phyloP scores from a whole-genome alignment of 2,797 vertebrate species.

The Enteromius trimaculatus region DNA sequence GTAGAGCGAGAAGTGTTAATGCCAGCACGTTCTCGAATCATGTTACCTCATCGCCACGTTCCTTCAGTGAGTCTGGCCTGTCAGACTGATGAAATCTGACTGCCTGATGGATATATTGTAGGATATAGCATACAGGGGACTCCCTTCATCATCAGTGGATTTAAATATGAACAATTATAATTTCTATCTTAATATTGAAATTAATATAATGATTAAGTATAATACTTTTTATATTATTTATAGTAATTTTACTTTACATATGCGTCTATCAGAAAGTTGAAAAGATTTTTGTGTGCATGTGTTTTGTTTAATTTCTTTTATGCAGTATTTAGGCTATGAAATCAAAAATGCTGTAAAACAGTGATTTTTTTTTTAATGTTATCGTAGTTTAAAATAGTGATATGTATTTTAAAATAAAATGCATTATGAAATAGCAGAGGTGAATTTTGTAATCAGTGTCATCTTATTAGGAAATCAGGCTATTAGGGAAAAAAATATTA shows the following conservation, averaged over 20 bases:
- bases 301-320: not conserved
- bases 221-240: not conserved
- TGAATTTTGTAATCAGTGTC: not conserved
- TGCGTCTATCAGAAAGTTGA: not conserved
- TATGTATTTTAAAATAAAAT: not conserved
- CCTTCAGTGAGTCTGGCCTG: slow-evolving; percentile 3
- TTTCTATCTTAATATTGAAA: not conserved
- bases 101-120: slow-evolving; percentile 6
- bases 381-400: not conserved
- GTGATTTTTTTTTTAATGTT: not conserved
- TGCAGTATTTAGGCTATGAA: not conserved
- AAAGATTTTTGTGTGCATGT: not conserved
- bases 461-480: too few relatives aligned
- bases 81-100: not conserved
- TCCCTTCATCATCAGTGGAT: not conserved
- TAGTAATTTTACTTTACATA: not conserved
- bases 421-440: not conserved
- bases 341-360: not conserved
- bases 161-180: not conserved
- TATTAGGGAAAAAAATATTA: not conserved
- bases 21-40: slow-evolving; percentile 39
- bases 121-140: not conserved
- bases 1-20: slow-evolving; percentile 38
- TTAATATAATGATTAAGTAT: not conserved
- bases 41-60: slow-evolving; percentile 28